These are phyloP conservation scores for Cacoxenus indagator DNA, from an alignment of 2,888 invertebrate species.

Conservation along the genomic window DNA sequence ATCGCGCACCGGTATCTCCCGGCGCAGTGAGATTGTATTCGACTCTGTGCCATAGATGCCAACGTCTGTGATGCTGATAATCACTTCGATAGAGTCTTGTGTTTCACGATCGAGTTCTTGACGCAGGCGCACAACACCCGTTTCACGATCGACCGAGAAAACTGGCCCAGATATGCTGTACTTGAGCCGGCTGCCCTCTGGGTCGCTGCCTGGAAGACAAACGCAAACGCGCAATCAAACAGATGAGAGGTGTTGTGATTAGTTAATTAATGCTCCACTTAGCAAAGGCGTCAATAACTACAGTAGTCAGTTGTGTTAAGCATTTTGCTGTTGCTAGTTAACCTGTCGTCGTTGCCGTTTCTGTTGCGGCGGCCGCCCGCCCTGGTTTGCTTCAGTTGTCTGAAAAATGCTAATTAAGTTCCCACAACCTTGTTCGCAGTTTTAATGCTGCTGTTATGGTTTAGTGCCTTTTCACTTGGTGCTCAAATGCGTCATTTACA, in stretches of 20 bases:
- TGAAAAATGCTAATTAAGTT: constrained; percentile 65
- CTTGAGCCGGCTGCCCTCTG: constrained; percentile 79
- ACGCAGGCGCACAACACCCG: constrained; percentile 82
- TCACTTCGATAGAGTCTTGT: constrained; percentile 80
- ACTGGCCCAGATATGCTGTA: constrained; percentile 88
- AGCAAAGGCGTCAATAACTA: background rate
- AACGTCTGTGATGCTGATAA: constrained; percentile 86
- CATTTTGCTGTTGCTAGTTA: constrained; percentile 15
- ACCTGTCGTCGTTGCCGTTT: background rate
- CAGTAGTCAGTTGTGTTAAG: background rate
- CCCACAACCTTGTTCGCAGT: constrained; percentile 59
- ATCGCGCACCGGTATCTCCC: constrained; percentile 83
- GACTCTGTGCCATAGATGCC: constrained; percentile 79
- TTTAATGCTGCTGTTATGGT: constrained; percentile 35
- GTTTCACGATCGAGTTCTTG: constrained; percentile 80
- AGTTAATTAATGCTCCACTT: background rate
- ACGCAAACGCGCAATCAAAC: no score
- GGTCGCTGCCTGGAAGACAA: constrained; percentile 75
- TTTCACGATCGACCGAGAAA: constrained; percentile 82
- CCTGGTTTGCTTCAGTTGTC: constrained; percentile 48
- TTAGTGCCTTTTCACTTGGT: constrained; percentile 33
- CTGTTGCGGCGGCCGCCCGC: background rate
- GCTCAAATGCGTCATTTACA: background rate
- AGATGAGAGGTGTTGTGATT: background rate
- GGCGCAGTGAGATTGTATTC: constrained; percentile 82